phyloP scores from a whole-genome alignment of 2,113 vertebrate genomes.

The Ifrita kowaldi region DNA sequence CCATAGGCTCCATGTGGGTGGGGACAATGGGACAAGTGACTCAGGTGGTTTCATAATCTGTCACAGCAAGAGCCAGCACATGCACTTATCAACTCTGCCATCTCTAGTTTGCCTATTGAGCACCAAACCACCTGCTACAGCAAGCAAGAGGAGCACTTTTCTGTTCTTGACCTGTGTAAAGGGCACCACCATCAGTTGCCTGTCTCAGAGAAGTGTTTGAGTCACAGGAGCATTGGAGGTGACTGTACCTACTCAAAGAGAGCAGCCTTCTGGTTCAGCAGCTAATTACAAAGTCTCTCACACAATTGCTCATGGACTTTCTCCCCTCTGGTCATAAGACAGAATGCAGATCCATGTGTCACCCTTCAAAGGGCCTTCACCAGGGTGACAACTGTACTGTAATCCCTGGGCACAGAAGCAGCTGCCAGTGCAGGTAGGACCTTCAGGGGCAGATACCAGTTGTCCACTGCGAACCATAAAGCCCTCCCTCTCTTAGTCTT shows the following conservation, averaged over 20 bases:
- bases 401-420: neutral
- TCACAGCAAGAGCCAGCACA: neutral
- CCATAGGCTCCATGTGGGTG: neutral
- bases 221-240: neutral
- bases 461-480: neutral
- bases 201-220: neutral
- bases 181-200: neutral
- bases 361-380: neutral
- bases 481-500: neutral
- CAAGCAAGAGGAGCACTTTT: neutral
- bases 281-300: neutral
- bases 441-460: neutral
- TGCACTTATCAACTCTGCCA: neutral
- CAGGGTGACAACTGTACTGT: neutral
- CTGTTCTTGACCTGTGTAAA: neutral
- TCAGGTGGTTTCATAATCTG: constrained; percentile 4
- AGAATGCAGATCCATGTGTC: neutral
- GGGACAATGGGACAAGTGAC: neutral
- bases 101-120: neutral
- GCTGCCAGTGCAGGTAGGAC: neutral
- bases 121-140: neutral
- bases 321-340: neutral
- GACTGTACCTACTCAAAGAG: neutral
- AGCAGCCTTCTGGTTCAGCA: neutral
- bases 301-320: neutral